Evolutionary conservation across 2,888 invertebrate genomes (phyloP).

Genomic region (Podabrus alpinus): DNA sequence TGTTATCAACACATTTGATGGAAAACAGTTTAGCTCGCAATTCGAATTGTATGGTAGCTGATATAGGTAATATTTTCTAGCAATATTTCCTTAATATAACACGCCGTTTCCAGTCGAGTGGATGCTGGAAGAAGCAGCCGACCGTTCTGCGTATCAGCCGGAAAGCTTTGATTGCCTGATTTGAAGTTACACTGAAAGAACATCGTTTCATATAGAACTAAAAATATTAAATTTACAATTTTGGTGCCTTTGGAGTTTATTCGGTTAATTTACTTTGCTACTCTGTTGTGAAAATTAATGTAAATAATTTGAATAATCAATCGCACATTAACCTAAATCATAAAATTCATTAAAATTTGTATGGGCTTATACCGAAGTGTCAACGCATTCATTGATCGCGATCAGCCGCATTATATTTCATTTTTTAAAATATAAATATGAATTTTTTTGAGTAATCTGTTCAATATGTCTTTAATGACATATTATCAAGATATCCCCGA

Average conservation of each 20-base stretch:
- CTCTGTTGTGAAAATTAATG: neutral
- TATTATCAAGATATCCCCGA: too few relatives aligned
- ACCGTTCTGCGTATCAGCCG: slow-evolving; percentile 30
- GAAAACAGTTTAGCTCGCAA: slow-evolving; percentile 17
- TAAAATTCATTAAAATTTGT: neutral
- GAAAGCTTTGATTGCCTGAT: slow-evolving; percentile 34
- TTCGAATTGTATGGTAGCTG: slow-evolving; percentile 26
- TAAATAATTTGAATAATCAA: neutral
- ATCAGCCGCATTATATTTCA: neutral
- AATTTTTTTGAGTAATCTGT: neutral
- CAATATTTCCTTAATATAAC: slow-evolving; percentile 34
- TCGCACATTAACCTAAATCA: neutral
- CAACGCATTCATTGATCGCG: neutral
- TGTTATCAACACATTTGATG: slow-evolving; percentile 28
- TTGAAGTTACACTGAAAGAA: slow-evolving; percentile 33
- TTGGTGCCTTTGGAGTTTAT: slow-evolving; percentile 37
- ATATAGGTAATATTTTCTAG: slow-evolving; percentile 35
- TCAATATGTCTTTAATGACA: neutral
- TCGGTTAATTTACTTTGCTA: slow-evolving; percentile 29
- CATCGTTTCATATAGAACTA: slow-evolving; percentile 32
- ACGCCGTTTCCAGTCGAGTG: slow-evolving; percentile 30
- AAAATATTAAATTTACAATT: slow-evolving; percentile 42
- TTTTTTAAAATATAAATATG: neutral
- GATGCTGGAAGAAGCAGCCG: slow-evolving; percentile 30
- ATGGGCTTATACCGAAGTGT: neutral